These are phyloP conservation scores for Eulemur macaco DNA, from an alignment of 2,113 vertebrate genomes.

Conservation along the genomic window DNA sequence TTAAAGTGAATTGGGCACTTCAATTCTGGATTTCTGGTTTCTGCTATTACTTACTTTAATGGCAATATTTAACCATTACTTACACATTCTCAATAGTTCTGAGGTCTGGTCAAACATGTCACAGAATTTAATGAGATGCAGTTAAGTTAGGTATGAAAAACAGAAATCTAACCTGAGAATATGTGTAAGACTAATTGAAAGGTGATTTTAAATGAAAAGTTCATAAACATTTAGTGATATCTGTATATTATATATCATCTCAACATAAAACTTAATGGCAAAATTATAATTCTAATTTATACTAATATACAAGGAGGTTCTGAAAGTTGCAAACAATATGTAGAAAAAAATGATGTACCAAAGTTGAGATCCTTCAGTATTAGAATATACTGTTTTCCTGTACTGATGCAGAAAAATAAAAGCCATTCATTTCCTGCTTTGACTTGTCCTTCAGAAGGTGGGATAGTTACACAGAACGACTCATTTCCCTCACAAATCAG, in stretches of 20 bases:
- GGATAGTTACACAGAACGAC: conserved; percentile 17
- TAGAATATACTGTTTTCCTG: not conserved
- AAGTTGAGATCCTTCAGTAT: not conserved
- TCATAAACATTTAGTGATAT: not conserved
- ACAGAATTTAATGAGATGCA: conserved; percentile 25
- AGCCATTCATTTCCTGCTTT: conserved; percentile 36
- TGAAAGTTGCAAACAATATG: conserved; percentile 19
- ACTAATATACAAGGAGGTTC: not conserved
- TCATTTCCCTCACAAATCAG: conserved; percentile 13
- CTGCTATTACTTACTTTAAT: not conserved
- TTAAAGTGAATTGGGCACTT: not conserved
- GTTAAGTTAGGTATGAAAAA: not conserved
- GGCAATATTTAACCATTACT: not conserved
- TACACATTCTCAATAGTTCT: not conserved
- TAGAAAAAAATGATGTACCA: not conserved
- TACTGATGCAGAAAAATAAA: not conserved
- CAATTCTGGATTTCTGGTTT: not conserved
- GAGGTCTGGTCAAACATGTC: not conserved
- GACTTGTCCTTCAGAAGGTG: not conserved
- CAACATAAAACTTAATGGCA: not conserved
- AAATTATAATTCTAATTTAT: not conserved
- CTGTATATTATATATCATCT: not conserved
- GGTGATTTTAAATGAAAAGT: conserved; percentile 21
- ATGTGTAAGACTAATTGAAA: not conserved
- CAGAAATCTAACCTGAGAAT: not conserved